phyloP scores from a whole-genome alignment of 2,888 invertebrate species.

The Trichogramma dendrolimi region DNA sequence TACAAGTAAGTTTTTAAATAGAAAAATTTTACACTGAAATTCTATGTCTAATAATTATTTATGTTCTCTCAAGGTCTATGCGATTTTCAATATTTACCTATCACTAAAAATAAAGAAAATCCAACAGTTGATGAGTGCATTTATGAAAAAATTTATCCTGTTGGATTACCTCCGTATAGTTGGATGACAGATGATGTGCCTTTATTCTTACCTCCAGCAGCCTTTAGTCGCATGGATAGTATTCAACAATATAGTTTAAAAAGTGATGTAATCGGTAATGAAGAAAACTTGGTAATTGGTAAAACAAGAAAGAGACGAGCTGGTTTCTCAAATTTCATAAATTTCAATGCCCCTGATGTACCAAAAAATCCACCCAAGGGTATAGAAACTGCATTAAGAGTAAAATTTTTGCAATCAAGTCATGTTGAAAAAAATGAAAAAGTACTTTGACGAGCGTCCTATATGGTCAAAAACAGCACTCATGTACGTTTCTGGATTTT shows the following conservation, averaged over 20 bases:
- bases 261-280: slow-evolving; percentile 38
- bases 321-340: slow-evolving; percentile 61
- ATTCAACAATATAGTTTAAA: slow-evolving; percentile 47
- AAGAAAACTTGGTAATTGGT: slow-evolving; percentile 51
- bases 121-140: slow-evolving; percentile 57
- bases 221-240: slow-evolving; percentile 74
- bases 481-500: slow-evolving; percentile 61
- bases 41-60: slow-evolving; percentile 13
- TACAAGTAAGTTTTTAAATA: slow-evolving; percentile 55
- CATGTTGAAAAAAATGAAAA: slow-evolving; percentile 46
- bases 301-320: slow-evolving; percentile 56
- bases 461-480: slow-evolving; percentile 84
- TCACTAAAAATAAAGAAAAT: slow-evolving; percentile 54
- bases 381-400: slow-evolving; percentile 55
- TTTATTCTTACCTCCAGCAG: slow-evolving; percentile 69
- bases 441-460: slow-evolving; percentile 77
- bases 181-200: slow-evolving; percentile 61
- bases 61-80: slow-evolving; percentile 64
- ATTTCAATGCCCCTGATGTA: slow-evolving; percentile 62
- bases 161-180: slow-evolving; percentile 54
- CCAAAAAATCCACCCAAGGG: slow-evolving; percentile 63
- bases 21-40: not conserved
- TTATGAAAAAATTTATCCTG: slow-evolving; percentile 63
- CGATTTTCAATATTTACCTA: slow-evolving; percentile 90
- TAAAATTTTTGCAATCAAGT: slow-evolving; percentile 48